Base-by-base conservation (phyloP, 1,140 invertebrate genomes). In the Euwallacea similis region DNA sequence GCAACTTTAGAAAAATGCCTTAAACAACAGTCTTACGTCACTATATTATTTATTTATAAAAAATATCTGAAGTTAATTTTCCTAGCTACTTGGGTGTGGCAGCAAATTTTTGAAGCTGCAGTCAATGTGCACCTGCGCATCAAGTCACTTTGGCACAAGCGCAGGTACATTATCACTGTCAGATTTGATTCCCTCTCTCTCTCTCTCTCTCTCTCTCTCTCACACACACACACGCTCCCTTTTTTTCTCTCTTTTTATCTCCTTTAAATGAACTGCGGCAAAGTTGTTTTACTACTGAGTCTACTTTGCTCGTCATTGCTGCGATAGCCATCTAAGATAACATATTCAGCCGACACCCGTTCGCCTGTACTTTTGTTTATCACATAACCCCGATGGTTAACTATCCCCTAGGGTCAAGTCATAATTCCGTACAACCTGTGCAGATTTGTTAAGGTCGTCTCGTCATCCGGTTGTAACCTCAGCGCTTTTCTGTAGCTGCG, bases 381-480 rank as follows among this genome's bases (percentile, higher is more conserved):
- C 53, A 64, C 69, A 59, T 64, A 70, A 58, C 62, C 69, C 9
- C 62, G 50, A 33, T 64, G 64, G 33, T 71, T 64, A 6, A 10
- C 47, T 76, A 62, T 69, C 2, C 62, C 59, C 67, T 77, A 72
- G 59, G 62, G 83, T 84, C 85, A 85, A 77, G 84, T 84, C 80
- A 86, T 82, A 13, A 87, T 81, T 44, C 83, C 81, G 66, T 86
- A 83, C 72, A 97, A 86, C 84, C 96, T 94, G 78, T 91, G 88
- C 15, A 98, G 86, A 83, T 98, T 98, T 63, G 89, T 92, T 75
- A 93, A 84, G 15, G 95, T 96, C 33, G 94, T 93, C 21, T 87
- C 85, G 82, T 97, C 94, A 64, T 91, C 89, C 0, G 95, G 95
- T 76, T 94, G 90, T 6, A 97, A 83, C 70, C 88, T 84, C 50